Conservation (phyloP, 2,113 vertebrate genomes). For the Nycticryphes semicollaris region DNA sequence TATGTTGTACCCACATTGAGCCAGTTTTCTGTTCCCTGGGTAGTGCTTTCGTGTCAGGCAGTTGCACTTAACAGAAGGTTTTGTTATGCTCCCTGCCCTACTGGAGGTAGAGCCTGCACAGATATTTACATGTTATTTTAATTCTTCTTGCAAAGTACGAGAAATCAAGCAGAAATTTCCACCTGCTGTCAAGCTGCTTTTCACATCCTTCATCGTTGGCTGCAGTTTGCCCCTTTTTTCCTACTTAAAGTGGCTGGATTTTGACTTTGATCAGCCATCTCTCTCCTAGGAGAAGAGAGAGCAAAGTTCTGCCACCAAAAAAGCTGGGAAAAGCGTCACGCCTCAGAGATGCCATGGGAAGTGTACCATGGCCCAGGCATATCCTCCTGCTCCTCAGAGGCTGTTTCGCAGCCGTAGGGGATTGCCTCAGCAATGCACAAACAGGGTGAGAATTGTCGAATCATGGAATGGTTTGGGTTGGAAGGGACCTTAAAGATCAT, state of each 20-base stretch:
- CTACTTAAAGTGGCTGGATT: neutral
- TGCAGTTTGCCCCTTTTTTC: neutral
- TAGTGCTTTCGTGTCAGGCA: neutral
- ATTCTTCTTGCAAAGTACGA: neutral
- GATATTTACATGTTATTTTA: neutral
- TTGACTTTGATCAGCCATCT: neutral
- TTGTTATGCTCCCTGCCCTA: neutral
- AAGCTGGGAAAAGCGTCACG: neutral
- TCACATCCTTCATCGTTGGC: neutral
- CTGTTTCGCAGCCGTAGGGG: neutral
- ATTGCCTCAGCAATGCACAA: neutral
- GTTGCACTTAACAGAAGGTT: neutral
- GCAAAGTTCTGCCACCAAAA: neutral
- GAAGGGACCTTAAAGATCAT: no score
- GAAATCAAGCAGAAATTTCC: neutral
- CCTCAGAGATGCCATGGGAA: neutral
- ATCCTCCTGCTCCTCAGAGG: neutral
- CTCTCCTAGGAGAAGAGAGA: neutral
- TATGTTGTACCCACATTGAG: slow-evolving; percentile 60
- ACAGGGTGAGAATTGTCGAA: neutral
- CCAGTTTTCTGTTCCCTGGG: neutral
- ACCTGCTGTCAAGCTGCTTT: neutral
- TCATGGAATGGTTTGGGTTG: no score
- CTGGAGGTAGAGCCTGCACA: neutral
- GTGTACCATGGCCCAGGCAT: neutral